Evolutionary conservation across 2,797 vertebrate species (phyloP).

Genomic region (Phrynocephalus guinanensis): DNA sequence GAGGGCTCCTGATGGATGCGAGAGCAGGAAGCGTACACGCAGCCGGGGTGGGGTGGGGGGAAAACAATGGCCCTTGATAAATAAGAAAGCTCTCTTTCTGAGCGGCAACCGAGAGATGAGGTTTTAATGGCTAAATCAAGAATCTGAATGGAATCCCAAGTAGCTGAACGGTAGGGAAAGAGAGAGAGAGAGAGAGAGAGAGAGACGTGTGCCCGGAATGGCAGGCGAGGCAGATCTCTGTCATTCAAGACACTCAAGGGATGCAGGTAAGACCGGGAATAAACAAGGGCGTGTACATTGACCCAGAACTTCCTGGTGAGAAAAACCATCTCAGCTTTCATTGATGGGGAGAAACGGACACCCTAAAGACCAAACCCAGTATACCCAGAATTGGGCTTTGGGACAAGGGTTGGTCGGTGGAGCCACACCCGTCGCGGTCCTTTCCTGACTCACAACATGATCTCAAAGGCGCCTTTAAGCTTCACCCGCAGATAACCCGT

Average conservation of each 20-base stretch:
- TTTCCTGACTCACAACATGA: background rate
- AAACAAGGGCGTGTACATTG: background rate
- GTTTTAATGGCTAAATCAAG: background rate
- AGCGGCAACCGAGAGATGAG: background rate
- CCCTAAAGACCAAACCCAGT: no score
- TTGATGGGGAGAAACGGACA: no score
- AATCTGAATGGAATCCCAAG: background rate
- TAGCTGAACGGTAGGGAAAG: background rate
- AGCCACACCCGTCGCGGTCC: background rate
- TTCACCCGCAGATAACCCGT: background rate
- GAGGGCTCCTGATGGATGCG: background rate
- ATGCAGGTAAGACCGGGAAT: no score
- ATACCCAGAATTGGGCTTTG: background rate
- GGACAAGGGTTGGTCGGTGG: background rate
- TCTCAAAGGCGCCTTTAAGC: background rate
- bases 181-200: no score
- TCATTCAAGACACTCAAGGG: background rate
- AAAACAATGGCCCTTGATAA: background rate
- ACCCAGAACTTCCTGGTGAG: background rate
- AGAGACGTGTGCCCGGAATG: background rate
- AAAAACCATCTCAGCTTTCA: background rate
- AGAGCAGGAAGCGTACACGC: accelerated
- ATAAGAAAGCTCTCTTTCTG: background rate
- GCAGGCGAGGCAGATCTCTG: background rate
- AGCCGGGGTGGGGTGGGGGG: background rate